Evolutionary conservation across 2,888 invertebrate species (phyloP), one percentile per base, ranked within the genome.

Genomic region (Belgica antarctica): DNA sequence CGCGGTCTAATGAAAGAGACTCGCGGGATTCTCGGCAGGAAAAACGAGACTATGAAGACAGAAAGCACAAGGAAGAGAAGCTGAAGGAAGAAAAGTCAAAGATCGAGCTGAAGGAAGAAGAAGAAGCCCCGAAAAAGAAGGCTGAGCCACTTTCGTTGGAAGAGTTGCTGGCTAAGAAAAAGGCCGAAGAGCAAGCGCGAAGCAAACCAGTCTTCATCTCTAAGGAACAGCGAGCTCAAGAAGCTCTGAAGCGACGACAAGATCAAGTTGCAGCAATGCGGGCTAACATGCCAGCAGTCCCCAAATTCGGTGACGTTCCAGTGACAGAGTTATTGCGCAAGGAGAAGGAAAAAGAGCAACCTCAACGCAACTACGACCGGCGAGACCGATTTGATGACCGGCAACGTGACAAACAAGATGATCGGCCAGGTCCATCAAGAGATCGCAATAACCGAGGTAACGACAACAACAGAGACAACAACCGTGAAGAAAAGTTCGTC

Each of bases 141-240:
- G 73, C 74, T 63, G 96, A 97, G 77, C 99, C 99, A 0, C 81
- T 98, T 15, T 98, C 98, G 3, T 81, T 99, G 70, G 99, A 99
- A 78, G 97, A 99, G 78, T 79, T 99, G 46, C 81, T 99, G 62
- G 90, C 94, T 0, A 96, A 96, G 80, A 96, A 96, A 77, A 96
- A 98, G 77, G 94, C 94, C 0, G 96, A 96, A 77, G 96, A 97
- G 78, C 92, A 91, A 76, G 95, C 93, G 1, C 85, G 92, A 66
- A 93, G 95, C 74, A 98, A 97, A 83, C 99, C 99, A 0, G 94
- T 96, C 28, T 99, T 99, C 78, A 82, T 99, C 36, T 93, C 95
- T 0, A 98, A 97, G 82, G 96, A 96, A 78, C 94, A 99, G 78
- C 84, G 99, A 75, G 93, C 89, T 0, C 89, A 88, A 0, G 86